Base-by-base conservation (phyloP, 2,888 invertebrate species). In the Cactoblastis cactorum region DNA sequence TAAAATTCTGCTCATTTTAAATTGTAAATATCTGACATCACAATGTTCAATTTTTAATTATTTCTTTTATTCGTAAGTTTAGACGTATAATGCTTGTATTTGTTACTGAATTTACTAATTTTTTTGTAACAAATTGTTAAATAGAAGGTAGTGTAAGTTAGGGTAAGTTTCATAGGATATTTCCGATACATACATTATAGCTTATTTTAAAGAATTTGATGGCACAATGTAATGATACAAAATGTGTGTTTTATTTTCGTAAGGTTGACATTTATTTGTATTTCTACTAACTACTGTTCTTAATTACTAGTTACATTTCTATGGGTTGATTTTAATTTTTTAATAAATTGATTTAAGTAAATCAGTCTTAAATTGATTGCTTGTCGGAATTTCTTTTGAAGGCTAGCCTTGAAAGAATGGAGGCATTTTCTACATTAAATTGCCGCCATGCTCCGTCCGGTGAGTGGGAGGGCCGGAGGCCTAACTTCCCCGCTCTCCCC, bases 271-370 rank as follows among this genome's bases (percentile, higher is more conserved):
- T 83, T 74, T 69, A 69, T 70, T 75, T 69, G 67, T 70, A 70
- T 67, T 72, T 73, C 59, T 77, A 83, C 81, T 84, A 86, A 87
- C 77, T 73, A 63, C 62, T 70, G 71, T 75, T 72, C 69, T 68
- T 75, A 75, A 76, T 73, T 73, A 74, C 57, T 82, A 81, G 80
- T 62, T 62, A 82, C 78, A 80, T 79, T 84, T 82, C 77, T 84
- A 83, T 80, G 75, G 77, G 82, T 84, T 85, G 81, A 83, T 84
- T 86, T 69, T 85, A 79, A 71, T 78, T 80, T 87, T 76, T 77
- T 70, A 82, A 82, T 83, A 85, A 88, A 87, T 82, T 80, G 69
- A 76, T 75, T 60, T 77, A 72, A 72, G 73, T 65, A 74, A 64
- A 45, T 22, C 17, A 51, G 38, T 38, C 51, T 63, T 63, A 67